Conservation (phyloP, 2,888 invertebrate genomes). For the Habrosyne pyritoides region DNA sequence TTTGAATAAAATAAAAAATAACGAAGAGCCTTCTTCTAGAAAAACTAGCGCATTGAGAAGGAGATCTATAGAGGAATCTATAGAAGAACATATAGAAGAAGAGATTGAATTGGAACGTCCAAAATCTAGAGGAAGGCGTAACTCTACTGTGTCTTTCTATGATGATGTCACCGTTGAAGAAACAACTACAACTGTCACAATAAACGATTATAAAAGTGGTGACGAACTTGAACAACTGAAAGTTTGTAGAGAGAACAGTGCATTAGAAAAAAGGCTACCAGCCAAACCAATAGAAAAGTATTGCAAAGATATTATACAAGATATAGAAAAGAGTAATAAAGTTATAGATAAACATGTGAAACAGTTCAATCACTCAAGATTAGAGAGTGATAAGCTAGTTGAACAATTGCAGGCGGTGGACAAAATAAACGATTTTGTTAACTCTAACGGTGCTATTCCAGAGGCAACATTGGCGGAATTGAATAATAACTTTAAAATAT, state of each 20-base stretch:
- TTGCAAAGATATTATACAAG: slow-evolving; percentile 73
- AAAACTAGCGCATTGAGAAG: slow-evolving; percentile 60
- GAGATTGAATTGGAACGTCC: slow-evolving; percentile 53
- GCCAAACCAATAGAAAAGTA: slow-evolving; percentile 70
- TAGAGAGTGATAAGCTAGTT: slow-evolving; percentile 76
- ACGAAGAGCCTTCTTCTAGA: slow-evolving; percentile 36
- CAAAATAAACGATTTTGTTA: slow-evolving; percentile 76
- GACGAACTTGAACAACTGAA: slow-evolving; percentile 39
- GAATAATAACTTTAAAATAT: slow-evolving; percentile 72
- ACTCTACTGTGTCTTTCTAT: slow-evolving; percentile 65
- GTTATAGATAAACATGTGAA: slow-evolving; percentile 80
- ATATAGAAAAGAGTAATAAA: slow-evolving; percentile 72
- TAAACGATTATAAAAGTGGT: slow-evolving; percentile 42
- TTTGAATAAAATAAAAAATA: slow-evolving; percentile 68
- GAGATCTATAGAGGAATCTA: slow-evolving; percentile 64
- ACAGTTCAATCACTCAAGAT: slow-evolving; percentile 68
- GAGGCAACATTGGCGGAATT: slow-evolving; percentile 60
- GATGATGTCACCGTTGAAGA: slow-evolving; percentile 48
- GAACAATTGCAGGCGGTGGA: slow-evolving; percentile 79
- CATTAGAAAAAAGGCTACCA: slow-evolving; percentile 49
- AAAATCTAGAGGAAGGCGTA: slow-evolving; percentile 66
- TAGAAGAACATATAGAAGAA: slow-evolving; percentile 60
- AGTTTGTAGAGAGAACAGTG: slow-evolving; percentile 49
- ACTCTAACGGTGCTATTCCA: slow-evolving; percentile 57
- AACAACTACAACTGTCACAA: slow-evolving; percentile 40